A percentile compares a stretch with the other conserved stretches of the same genome.
These are phyloP conservation scores for Drosophila tani DNA, from an alignment of 1,140 invertebrate species.

Conservation along the genomic window DNA sequence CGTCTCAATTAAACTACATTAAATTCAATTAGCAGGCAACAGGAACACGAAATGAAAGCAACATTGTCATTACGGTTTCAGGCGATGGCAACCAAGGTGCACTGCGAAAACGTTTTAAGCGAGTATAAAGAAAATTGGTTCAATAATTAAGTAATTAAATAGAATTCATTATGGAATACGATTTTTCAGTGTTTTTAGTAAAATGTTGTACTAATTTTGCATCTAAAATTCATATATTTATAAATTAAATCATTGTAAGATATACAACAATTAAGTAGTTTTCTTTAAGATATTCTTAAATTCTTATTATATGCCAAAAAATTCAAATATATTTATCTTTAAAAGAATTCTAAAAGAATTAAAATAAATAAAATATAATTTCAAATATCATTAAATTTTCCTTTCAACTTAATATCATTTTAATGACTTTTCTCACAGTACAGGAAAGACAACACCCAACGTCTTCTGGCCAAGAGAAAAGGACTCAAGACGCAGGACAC, in stretches of 20 bases:
- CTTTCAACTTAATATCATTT: not conserved
- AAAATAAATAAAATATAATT: too few relatives aligned
- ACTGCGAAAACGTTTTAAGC: not conserved
- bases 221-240: too few relatives aligned
- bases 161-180: not conserved
- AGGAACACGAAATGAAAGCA: constrained; percentile 68
- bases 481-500: constrained; percentile 44
- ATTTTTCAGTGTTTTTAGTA: not conserved
- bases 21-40: constrained; percentile 80
- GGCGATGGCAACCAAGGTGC: constrained; percentile 28
- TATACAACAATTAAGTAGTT: too few relatives aligned
- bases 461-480: constrained; percentile 37
- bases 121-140: not conserved
- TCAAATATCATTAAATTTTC: not conserved
- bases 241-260: too few relatives aligned
- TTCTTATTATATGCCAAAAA: too few relatives aligned
- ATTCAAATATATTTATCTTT: too few relatives aligned
- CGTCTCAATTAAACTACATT: constrained; percentile 84
- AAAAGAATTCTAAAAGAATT: too few relatives aligned
- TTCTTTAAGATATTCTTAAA: too few relatives aligned
- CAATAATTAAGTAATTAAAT: too few relatives aligned
- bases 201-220: too few relatives aligned
- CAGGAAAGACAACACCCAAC: constrained; percentile 13
- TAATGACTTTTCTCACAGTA: not conserved
- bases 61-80: constrained; percentile 76